phyloP scores from a whole-genome alignment of 2,888 invertebrate genomes.

The Drosophila basisetae region DNA sequence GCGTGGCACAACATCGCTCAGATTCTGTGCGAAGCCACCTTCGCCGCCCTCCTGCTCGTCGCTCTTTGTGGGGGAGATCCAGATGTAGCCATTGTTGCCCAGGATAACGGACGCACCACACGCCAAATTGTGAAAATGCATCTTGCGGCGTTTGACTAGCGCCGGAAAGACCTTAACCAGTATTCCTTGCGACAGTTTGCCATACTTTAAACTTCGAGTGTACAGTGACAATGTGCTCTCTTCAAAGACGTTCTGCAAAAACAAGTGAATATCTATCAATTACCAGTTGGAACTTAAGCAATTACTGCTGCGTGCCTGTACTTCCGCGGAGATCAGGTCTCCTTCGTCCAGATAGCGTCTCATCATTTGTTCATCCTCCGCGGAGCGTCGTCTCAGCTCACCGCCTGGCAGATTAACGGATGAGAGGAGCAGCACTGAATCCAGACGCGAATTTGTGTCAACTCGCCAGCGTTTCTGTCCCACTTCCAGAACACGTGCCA shows the following conservation, averaged over 20 bases:
- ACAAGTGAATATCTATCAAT: not conserved
- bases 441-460: slow-evolving; percentile 95
- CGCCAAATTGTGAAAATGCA: slow-evolving; percentile 96
- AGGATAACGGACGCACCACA: slow-evolving; percentile 96
- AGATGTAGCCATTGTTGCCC: slow-evolving; percentile 98
- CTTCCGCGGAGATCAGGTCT: slow-evolving; percentile 98
- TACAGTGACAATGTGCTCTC: slow-evolving; percentile 97
- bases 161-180: slow-evolving; percentile 96
- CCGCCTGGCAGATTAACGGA: slow-evolving; percentile 99
- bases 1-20: slow-evolving; percentile 89
- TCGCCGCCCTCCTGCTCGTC: slow-evolving; percentile 88
- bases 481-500: slow-evolving; percentile 97
- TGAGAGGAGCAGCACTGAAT: slow-evolving; percentile 94
- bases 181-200: slow-evolving; percentile 96
- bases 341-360: slow-evolving; percentile 96
- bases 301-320: slow-evolving; percentile 87
- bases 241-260: slow-evolving; percentile 89
- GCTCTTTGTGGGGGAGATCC: slow-evolving; percentile 92
- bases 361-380: slow-evolving; percentile 99
- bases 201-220: slow-evolving; percentile 98
- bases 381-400: slow-evolving; percentile 95
- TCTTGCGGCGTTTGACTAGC: slow-evolving; percentile 95
- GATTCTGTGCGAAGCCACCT: slow-evolving; percentile 92
- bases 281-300: not conserved
- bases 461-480: slow-evolving; percentile 98